Conservation (phyloP, 2,113 vertebrate species). For the Sterrhoptilus dennistouni region DNA sequence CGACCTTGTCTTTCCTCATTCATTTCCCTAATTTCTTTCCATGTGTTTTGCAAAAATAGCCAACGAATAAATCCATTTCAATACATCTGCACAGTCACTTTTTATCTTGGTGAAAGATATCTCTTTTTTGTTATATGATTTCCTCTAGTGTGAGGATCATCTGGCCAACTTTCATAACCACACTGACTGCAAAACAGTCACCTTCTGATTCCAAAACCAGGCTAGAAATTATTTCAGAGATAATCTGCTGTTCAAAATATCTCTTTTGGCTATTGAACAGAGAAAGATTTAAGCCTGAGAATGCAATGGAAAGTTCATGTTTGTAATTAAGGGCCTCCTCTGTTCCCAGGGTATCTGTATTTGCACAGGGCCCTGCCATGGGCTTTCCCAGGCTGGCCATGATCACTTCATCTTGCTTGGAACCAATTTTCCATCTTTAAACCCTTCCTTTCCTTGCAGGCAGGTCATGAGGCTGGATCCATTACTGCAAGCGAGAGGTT, state of each 20-base stretch:
- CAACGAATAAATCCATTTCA: not conserved
- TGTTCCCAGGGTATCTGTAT: not conserved
- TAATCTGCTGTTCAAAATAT: not conserved
- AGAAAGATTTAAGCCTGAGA: not conserved
- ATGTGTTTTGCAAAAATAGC: not conserved
- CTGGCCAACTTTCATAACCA: not conserved
- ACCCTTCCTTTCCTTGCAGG: not conserved
- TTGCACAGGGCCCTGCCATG: rapidly evolving
- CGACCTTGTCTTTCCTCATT: not conserved
- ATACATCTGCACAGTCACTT: not conserved
- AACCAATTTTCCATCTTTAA: not conserved
- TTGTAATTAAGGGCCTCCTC: not conserved
- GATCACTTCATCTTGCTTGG: not conserved
- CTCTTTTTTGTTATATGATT: not conserved
- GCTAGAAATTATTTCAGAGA: not conserved
- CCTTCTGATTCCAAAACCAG: not conserved
- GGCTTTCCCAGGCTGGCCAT: not conserved
- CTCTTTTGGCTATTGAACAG: not conserved
- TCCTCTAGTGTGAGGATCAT: not conserved
- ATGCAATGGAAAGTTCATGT: not conserved
- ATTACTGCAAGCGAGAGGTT: not conserved
- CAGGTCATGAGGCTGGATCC: not conserved
- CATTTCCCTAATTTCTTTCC: not conserved
- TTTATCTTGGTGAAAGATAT: not conserved
- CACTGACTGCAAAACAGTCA: not conserved